Conservation (phyloP, 2,797 vertebrate genomes). For the Oophaga sylvatica region DNA sequence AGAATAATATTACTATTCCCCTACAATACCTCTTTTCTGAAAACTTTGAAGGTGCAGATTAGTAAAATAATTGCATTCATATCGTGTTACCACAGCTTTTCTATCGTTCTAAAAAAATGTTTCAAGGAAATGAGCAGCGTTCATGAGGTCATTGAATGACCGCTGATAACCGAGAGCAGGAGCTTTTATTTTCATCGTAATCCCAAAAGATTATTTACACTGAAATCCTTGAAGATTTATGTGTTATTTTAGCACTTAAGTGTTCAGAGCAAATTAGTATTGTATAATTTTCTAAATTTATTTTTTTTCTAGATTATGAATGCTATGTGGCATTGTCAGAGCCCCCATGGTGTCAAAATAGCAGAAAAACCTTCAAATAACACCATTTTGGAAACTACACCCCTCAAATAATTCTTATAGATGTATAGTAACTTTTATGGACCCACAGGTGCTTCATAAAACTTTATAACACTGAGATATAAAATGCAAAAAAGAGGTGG, state of each 20-base stretch:
- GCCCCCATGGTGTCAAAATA: too few relatives aligned
- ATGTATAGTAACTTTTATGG: too few relatives aligned
- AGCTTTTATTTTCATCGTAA: neutral
- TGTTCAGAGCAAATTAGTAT: too few relatives aligned
- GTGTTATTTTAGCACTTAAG: neutral
- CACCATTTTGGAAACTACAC: too few relatives aligned
- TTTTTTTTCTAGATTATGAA: too few relatives aligned
- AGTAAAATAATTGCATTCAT: neutral
- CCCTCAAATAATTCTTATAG: too few relatives aligned
- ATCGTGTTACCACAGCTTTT: neutral
- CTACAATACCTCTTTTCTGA: neutral
- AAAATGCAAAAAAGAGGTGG: too few relatives aligned
- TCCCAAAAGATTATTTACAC: neutral
- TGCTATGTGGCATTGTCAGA: too few relatives aligned
- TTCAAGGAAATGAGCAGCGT: neutral
- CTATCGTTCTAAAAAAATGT: neutral
- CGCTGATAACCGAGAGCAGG: neutral
- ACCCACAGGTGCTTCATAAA: too few relatives aligned
- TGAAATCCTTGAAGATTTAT: neutral
- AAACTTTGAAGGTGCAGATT: neutral
- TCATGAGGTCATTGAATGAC: neutral
- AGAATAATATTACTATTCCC: neutral
- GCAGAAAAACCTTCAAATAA: too few relatives aligned
- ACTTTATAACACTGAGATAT: too few relatives aligned
- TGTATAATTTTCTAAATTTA: too few relatives aligned